phyloP scores from a whole-genome alignment of 2,113 vertebrate genomes.

The Lethenteron reissneri region DNA sequence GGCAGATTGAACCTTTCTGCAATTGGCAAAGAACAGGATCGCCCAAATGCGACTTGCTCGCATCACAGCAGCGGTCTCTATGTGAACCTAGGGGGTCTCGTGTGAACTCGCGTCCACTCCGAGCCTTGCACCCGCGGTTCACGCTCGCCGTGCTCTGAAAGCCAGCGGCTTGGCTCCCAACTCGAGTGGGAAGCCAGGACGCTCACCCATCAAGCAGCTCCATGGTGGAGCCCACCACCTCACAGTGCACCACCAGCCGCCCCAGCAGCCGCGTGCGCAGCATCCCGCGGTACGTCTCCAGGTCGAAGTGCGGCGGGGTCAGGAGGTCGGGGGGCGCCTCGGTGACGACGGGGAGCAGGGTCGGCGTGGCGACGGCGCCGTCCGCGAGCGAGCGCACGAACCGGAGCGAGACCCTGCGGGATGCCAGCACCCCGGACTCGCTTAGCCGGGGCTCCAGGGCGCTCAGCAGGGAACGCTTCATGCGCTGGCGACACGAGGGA shows the following conservation, averaged over 20 bases:
- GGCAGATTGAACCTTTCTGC: too few species aligned
- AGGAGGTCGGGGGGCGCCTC: constrained; percentile 9
- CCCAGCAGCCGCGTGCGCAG: constrained; percentile 42
- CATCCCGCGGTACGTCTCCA: constrained; percentile 36
- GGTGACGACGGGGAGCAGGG: constrained; percentile 30
- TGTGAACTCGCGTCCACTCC: too few species aligned
- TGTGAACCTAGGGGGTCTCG: too few species aligned
- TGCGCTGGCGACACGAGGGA: too few species aligned
- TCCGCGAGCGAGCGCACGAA: constrained; percentile 20
- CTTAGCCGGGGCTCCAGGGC: constrained; percentile 26
- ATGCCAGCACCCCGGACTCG: constrained; percentile 22
- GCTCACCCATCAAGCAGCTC: constrained; percentile 63
- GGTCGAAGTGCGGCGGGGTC: constrained; percentile 28
- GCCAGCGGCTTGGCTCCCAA: too few species aligned
- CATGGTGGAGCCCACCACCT: constrained; percentile 56
- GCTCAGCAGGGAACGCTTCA: constrained; percentile 21
- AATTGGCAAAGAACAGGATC: too few species aligned
- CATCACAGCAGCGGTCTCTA: too few species aligned
- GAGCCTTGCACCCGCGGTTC: too few species aligned
- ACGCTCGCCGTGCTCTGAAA: too few species aligned
- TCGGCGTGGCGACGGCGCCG: constrained; percentile 16
- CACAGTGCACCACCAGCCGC: constrained; percentile 38
- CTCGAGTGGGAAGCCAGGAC: neutral
- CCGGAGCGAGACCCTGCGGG: constrained; percentile 32
- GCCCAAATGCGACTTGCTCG: too few species aligned